Conservation (phyloP, 2,113 vertebrate genomes). For the Gadus chalcogrammus region DNA sequence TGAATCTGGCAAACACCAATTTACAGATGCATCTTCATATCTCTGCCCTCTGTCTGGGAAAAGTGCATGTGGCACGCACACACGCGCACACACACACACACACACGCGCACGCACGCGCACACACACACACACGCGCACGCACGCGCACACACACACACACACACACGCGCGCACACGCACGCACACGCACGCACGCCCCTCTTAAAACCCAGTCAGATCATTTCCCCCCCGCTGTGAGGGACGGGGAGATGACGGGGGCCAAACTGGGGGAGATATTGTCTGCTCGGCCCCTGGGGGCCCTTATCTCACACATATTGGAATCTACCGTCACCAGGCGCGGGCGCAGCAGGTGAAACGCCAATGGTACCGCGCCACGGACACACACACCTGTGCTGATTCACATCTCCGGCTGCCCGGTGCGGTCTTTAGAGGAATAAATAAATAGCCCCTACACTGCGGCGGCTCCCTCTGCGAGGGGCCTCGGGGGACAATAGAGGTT, state of each 20-base stretch:
- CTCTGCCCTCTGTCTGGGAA: not conserved
- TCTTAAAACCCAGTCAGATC: too few relatives aligned
- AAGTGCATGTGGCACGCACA: not conserved
- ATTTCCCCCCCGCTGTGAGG: not conserved
- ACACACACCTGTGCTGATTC: too few relatives aligned
- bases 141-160: not conserved
- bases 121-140: not conserved
- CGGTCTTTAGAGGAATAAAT: too few relatives aligned
- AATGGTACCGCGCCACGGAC: not conserved
- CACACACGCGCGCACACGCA: not conserved
- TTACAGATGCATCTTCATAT: too few relatives aligned
- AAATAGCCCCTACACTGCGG: too few relatives aligned
- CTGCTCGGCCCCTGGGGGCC: conserved; percentile 7
- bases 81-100: conserved; percentile 3
- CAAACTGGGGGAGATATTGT: conserved; percentile 33
- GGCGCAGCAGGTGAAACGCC: conserved; percentile 17
- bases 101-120: not conserved
- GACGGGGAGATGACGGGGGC: conserved; percentile 11
- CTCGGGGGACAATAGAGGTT: too few relatives aligned
- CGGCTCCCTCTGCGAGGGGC: too few relatives aligned
- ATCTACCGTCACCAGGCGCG: conserved; percentile 23
- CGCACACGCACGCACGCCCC: conserved; percentile 2
- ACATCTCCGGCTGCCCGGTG: too few relatives aligned
- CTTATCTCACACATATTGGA: conserved; percentile 35
- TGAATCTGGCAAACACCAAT: too few relatives aligned